Percentiles rank a stretch among this genome's conserved stretches.
Conservation (phyloP, 2,888 invertebrate species). For the Diabrotica balteata region DNA sequence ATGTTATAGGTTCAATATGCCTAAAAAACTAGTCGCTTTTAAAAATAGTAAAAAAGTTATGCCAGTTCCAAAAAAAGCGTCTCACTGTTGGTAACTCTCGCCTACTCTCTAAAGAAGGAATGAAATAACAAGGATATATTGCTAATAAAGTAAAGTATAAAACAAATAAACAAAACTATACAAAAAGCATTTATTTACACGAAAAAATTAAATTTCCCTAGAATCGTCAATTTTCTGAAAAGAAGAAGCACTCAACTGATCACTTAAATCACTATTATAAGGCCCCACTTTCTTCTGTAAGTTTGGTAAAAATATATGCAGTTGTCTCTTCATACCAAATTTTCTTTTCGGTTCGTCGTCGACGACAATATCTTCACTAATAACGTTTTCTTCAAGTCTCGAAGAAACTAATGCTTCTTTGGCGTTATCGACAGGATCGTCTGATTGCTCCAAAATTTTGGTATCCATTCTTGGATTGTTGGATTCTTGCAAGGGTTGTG, state of each 20-base stretch:
- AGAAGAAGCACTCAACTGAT: constrained; percentile 44
- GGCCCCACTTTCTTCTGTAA: constrained; percentile 63
- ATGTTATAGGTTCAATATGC: no score
- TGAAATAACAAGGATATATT: no score
- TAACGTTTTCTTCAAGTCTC: constrained; percentile 35
- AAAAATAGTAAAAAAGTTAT: no score
- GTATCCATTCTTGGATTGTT: constrained; percentile 4
- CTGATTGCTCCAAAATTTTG: not conserved
- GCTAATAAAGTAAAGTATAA: no score
- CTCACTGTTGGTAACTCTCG: no score
- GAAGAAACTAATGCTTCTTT: constrained; percentile 38
- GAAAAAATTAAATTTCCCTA: constrained; percentile 22
- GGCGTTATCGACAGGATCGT: constrained; percentile 10
- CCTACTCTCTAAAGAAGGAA: no score
- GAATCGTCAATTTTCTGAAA: constrained; percentile 25
- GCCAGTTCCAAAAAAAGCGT: no score
- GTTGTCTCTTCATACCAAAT: constrained; percentile 63
- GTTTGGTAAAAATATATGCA: constrained; percentile 79
- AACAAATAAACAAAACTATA: no score
- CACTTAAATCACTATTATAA: constrained; percentile 50
- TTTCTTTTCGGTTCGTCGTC: constrained; percentile 18
- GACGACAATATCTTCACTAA: constrained; percentile 25
- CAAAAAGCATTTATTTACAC: not conserved
- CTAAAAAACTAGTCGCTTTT: no score
- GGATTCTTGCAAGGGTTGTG: constrained; percentile 16